phyloP scores from a whole-genome alignment of 2,113 vertebrate genomes.

The Cyanistes caeruleus region DNA sequence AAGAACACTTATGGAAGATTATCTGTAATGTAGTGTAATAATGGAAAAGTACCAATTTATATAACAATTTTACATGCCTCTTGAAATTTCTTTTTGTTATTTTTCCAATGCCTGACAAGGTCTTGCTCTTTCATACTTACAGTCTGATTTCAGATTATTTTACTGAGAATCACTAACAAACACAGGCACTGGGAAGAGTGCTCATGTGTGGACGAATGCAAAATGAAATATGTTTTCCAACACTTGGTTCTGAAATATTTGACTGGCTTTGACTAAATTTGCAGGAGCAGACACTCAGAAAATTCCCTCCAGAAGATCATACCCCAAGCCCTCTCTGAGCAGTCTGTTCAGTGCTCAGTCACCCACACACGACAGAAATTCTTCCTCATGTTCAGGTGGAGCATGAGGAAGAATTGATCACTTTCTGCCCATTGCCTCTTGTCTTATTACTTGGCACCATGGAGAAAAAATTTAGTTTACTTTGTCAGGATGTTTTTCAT shows the following conservation, averaged over 20 bases:
- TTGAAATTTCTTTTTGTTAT: not conserved
- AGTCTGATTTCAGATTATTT: not conserved
- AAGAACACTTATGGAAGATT: not conserved
- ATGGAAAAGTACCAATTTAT: not conserved
- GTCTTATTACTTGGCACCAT: not conserved
- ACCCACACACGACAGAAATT: not conserved
- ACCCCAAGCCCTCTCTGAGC: not conserved
- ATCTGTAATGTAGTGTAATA: not conserved
- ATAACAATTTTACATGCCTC: not conserved
- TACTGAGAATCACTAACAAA: not conserved
- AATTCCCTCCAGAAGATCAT: not conserved
- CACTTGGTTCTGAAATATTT: not conserved
- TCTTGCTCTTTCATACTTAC: not conserved
- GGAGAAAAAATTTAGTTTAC: not conserved
- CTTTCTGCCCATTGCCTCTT: not conserved
- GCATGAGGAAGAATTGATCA: not conserved
- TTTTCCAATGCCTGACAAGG: not conserved
- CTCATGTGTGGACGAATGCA: not conserved
- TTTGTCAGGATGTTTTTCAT: not conserved
- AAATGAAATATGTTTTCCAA: not conserved
- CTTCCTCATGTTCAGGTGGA: not conserved
- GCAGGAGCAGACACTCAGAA: not conserved
- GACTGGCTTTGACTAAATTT: not conserved
- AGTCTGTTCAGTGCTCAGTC: not conserved
- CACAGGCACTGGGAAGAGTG: not conserved